Base-by-base conservation (phyloP, 1,140 invertebrate species). In the Arion vulgaris region DNA sequence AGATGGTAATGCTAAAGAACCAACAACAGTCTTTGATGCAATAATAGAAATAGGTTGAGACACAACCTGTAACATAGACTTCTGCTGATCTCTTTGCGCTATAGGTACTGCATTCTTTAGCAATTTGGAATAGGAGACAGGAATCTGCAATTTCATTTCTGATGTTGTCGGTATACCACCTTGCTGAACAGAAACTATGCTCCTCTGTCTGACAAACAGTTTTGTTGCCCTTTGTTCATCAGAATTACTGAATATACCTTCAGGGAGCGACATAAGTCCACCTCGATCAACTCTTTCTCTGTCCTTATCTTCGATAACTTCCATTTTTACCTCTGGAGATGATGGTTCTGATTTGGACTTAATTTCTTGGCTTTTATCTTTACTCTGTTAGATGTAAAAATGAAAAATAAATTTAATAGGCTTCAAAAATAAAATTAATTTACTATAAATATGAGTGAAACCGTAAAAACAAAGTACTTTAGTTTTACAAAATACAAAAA, bases 251-350 rank as follows among this genome's bases (percentile, higher is more conserved):
- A 78, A 45, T 23, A 71, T 49, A 19, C 28, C 68, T 38, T 80
- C 78, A 38, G 78, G 78, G 39, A 80, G 78, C 17, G 78, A 80
- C 34, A 69, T 62, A 0, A 80, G 78, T 36, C 78, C 78, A 34
- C 62, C 4, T 32, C 32, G 41, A 13, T 34, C 23, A 28, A 26
- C 17, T 36, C 15, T 53, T 15, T 53, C 74, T 13, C 1, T 15
- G 7, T 68, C 51, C 19, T 38, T 38, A 34, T 78, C 76, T 53
- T 66, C 62, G 11, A n/a, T 57, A 9, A 66, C 53, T 34, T 68
- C 76, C 51, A 66, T 68, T 23, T 66, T 68, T 26, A 66, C 76
- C 23, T 49, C 62, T n/a, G 78, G 78, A 0, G 78, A 80, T 13
- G 78, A 23, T 32, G 78, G 78, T 41, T 80, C 78, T 19, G 78